These are phyloP conservation scores for Heloderma charlesbogerti DNA, from an alignment of 2,113 vertebrate genomes.

Conservation along the genomic window DNA sequence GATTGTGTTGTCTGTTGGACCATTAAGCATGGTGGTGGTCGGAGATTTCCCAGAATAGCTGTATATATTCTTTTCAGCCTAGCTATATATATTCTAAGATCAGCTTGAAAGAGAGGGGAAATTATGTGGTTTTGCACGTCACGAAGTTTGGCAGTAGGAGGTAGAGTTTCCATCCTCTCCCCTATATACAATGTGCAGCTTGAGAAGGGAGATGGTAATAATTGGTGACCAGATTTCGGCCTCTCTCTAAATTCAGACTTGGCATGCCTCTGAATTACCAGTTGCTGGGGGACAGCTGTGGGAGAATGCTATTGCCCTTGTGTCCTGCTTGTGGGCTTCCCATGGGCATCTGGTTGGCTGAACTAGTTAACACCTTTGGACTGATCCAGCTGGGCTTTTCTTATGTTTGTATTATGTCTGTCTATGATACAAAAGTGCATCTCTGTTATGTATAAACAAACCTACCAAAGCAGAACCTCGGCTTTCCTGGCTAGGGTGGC, in stretches of 20 bases:
- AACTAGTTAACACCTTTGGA: not conserved
- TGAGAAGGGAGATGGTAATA: too few relatives aligned
- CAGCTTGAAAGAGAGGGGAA: too few relatives aligned
- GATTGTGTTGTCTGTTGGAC: not conserved
- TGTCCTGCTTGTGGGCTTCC: not conserved
- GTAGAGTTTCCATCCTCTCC: not conserved
- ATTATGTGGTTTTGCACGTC: too few relatives aligned
- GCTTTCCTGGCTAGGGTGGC: not conserved
- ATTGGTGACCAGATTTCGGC: not conserved
- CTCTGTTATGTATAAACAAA: not conserved
- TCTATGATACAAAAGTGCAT: not conserved
- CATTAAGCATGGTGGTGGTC: not conserved
- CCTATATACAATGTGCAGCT: not conserved
- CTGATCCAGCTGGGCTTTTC: not conserved
- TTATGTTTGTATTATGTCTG: not conserved
- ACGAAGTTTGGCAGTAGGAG: not conserved
- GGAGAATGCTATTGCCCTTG: not conserved
- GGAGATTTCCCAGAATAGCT: not conserved
- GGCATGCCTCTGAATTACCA: not conserved
- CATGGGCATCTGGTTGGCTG: not conserved
- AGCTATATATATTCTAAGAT: too few relatives aligned
- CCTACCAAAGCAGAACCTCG: not conserved
- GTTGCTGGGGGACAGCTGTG: not conserved
- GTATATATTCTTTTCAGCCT: not conserved
- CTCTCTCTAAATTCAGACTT: not conserved